Evolutionary conservation across 2,113 vertebrate genomes (phyloP).

Genomic region (Takifugu flavidus): DNA sequence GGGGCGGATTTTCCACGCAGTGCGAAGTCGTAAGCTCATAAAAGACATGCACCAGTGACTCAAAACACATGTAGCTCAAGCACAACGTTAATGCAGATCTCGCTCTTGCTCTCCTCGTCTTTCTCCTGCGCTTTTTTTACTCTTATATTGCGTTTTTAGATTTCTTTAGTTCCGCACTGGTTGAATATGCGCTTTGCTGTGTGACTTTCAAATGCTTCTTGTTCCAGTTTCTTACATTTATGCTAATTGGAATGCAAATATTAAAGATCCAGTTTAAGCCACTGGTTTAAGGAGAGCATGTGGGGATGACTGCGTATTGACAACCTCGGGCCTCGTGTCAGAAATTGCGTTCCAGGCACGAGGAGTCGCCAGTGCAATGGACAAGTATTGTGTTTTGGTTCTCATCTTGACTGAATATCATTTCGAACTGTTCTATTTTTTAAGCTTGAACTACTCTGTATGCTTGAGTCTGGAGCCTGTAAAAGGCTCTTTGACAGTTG

Average conservation of each 20-base stretch:
- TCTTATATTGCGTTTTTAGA: not conserved
- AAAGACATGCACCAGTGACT: conserved; percentile 72
- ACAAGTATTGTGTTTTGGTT: conserved; percentile 44
- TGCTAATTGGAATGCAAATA: conserved; percentile 77
- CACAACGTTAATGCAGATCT: conserved; percentile 52
- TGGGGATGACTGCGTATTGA: conserved; percentile 45
- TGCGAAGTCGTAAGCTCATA: conserved; percentile 72
- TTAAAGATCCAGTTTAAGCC: conserved; percentile 66
- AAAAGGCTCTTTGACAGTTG: conserved; percentile 51
- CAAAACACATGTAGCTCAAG: conserved; percentile 55
- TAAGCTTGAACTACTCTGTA: conserved; percentile 42
- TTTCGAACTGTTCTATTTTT: conserved; percentile 47
- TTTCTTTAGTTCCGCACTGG: conserved; percentile 20
- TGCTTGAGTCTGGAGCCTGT: conserved; percentile 30
- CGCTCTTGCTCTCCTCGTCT: conserved; percentile 4
- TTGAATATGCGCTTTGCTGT: conserved; percentile 64
- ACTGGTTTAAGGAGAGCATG: conserved; percentile 55
- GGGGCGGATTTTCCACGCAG: conserved; percentile 70
- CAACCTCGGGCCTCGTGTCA: conserved; percentile 51
- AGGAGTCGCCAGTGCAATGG: conserved; percentile 52
- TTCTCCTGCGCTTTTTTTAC: conserved; percentile 2
- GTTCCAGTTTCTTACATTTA: conserved; percentile 75
- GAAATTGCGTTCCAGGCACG: conserved; percentile 43
- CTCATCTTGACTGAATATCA: conserved; percentile 59
- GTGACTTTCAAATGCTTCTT: conserved; percentile 75